phyloP scores from a whole-genome alignment of 1,140 invertebrate genomes.

The Brachionus calyciflorus region DNA sequence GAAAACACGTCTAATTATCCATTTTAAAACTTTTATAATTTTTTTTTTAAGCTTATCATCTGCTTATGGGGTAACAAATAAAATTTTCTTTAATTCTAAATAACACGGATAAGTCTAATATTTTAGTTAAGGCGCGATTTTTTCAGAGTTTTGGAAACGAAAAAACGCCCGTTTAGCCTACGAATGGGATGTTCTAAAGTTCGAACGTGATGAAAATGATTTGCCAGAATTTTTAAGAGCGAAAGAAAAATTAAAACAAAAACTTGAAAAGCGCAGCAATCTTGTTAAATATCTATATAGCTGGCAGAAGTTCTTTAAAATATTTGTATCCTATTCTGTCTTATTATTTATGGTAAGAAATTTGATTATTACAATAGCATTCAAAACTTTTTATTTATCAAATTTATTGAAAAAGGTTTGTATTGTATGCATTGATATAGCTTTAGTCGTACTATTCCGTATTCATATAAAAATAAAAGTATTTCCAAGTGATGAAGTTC shows the following conservation, averaged over 20 bases:
- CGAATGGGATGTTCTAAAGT: constrained; percentile 62
- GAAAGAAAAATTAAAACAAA: constrained; percentile 48
- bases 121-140: constrained; percentile 60
- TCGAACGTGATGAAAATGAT: constrained; percentile 60
- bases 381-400: background rate
- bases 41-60: constrained; percentile 52
- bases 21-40: background rate
- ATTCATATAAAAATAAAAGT: constrained; percentile 53
- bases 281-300: constrained; percentile 56
- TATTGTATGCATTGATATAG: constrained; percentile 51
- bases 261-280: constrained; percentile 53
- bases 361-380: background rate
- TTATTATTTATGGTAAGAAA: constrained; percentile 57
- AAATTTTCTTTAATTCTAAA: background rate
- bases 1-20: background rate
- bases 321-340: constrained; percentile 53
- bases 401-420: constrained; percentile 47
- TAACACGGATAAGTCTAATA: background rate
- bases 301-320: constrained; percentile 54
- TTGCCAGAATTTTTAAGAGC: constrained; percentile 59
- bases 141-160: constrained; percentile 62
- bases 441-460: constrained; percentile 53
- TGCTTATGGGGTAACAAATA: constrained; percentile 60
- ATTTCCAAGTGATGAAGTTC: background rate
- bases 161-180: constrained; percentile 57